Evolutionary conservation across 1,140 invertebrate genomes (phyloP).

Genomic region (Uloborus diversus): DNA sequence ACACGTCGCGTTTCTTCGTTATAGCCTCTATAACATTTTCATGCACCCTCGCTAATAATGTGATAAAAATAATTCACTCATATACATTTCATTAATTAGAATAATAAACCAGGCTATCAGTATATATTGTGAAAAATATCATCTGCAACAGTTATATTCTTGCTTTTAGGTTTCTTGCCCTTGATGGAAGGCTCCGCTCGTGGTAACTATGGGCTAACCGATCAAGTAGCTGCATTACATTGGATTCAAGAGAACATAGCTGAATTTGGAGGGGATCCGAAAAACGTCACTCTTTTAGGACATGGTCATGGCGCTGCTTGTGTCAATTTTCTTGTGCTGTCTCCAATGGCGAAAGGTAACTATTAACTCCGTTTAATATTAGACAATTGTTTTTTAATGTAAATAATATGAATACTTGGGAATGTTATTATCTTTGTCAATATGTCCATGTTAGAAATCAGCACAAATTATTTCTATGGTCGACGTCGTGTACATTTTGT

Average conservation of each 20-base stretch:
- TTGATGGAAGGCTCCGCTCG: slow-evolving; percentile 77
- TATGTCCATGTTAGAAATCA: too few species aligned
- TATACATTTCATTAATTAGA: too few species aligned
- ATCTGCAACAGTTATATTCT: too few species aligned
- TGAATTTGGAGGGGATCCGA: slow-evolving; percentile 89
- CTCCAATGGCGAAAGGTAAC: slow-evolving; percentile 88
- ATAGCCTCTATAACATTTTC: too few species aligned
- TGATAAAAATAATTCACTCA: too few species aligned
- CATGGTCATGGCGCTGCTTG: slow-evolving; percentile 94
- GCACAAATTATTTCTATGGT: too few species aligned
- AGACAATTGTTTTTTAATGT: too few species aligned
- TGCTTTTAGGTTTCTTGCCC: slow-evolving; percentile 82
- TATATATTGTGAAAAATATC: too few species aligned
- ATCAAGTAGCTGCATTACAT: slow-evolving; percentile 90
- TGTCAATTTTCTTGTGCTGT: slow-evolving; percentile 93
- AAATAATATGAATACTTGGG: neutral
- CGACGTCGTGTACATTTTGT: too few species aligned
- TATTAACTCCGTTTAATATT: slow-evolving; percentile 52
- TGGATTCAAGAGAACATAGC: slow-evolving; percentile 94
- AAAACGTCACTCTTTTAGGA: slow-evolving; percentile 92
- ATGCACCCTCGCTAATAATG: too few species aligned
- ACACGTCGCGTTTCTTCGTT: too few species aligned
- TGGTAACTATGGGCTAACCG: slow-evolving; percentile 93
- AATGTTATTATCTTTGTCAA: neutral
- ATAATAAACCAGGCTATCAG: too few species aligned